phyloP scores from a whole-genome alignment of 1,140 invertebrate species.

The Ruditapes philippinarum region DNA sequence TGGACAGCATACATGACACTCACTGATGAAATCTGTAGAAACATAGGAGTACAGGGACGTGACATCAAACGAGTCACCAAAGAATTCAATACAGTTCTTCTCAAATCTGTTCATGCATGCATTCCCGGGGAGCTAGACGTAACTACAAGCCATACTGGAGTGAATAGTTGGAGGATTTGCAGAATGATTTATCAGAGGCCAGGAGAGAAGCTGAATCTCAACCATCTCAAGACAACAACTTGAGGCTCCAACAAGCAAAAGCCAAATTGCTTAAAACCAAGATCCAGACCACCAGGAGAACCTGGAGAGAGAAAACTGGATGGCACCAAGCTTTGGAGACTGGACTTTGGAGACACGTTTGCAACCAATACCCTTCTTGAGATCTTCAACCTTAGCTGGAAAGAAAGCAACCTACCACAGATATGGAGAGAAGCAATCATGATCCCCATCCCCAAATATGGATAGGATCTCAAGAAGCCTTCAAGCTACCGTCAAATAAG shows the following conservation, averaged over 20 bases:
- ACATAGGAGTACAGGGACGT: background rate
- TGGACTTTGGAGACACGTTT: no score
- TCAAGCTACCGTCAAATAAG: no score
- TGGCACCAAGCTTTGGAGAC: conserved; percentile 15
- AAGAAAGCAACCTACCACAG: no score
- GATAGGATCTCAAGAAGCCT: no score
- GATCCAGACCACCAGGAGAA: background rate
- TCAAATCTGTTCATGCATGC: conserved; percentile 35
- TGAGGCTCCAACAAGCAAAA: conserved; percentile 5
- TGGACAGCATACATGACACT: no score
- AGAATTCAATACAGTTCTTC: conserved; percentile 25
- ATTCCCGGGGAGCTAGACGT: conserved; percentile 29
- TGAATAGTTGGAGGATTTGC: conserved; percentile 8
- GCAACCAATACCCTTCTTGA: no score
- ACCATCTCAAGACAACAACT: conserved; percentile 8
- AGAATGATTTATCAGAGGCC: conserved; percentile 43
- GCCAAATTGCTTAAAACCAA: background rate
- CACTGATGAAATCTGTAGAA: background rate
- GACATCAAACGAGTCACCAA: background rate
- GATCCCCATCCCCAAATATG: no score
- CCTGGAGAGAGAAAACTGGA: background rate
- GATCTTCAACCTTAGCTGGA: no score
- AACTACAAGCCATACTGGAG: conserved; percentile 64
- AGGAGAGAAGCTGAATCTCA: conserved; percentile 31
- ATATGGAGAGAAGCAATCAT: no score